These are phyloP conservation scores for Merluccius polli DNA, from an alignment of 2,797 vertebrate genomes.

Conservation along the genomic window DNA sequence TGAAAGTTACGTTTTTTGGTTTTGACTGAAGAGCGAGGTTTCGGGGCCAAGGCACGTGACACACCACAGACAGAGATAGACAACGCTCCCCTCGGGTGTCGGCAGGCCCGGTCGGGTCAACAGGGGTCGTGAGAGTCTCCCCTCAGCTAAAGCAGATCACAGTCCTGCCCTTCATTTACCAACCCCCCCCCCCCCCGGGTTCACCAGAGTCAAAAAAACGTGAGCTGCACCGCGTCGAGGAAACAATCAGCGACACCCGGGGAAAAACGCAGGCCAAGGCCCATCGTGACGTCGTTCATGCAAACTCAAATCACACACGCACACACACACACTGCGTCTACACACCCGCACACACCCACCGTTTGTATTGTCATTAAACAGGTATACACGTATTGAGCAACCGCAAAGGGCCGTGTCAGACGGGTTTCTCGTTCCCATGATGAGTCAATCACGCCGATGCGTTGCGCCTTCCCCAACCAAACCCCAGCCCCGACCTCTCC, in stretches of 20 bases:
- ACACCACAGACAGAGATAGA: slow-evolving; percentile 19
- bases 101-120: slow-evolving; percentile 14
- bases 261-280: neutral
- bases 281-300: neutral
- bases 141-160: neutral
- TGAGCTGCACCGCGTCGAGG: no score
- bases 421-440: slow-evolving; percentile 75
- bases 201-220: neutral
- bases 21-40: neutral
- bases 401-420: slow-evolving; percentile 45
- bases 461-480: slow-evolving; percentile 47
- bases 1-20: neutral
- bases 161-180: neutral
- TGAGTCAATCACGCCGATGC: slow-evolving; percentile 43
- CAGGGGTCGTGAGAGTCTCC: neutral
- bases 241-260: neutral
- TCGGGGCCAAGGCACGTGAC: slow-evolving; percentile 17
- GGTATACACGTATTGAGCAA: slow-evolving; percentile 61
- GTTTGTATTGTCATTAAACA: slow-evolving; percentile 10
- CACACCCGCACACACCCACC: slow-evolving; percentile 1
- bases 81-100: slow-evolving; percentile 22
- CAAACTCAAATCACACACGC: neutral
- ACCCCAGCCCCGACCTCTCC: slow-evolving; percentile 47
- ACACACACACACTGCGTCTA: slow-evolving; percentile 8
- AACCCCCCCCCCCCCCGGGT: neutral